Base-by-base conservation (phyloP, 1,140 invertebrate species). In the Chrysopa pallens region DNA sequence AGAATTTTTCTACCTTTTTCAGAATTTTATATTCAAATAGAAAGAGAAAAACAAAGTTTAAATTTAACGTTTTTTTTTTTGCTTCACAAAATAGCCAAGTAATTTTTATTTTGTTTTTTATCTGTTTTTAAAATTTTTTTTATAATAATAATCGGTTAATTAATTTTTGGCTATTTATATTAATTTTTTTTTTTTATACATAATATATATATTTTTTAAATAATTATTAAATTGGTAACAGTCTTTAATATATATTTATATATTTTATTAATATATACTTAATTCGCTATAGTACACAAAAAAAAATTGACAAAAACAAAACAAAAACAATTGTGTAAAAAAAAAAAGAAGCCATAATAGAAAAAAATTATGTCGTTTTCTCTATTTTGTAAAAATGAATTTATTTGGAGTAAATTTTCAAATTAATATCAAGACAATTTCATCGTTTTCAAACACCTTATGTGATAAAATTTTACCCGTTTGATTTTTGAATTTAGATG, bases 171-270 rank as follows among this genome's bases (percentile, higher is more conserved):
- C 31, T 33, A 33, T 33, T 33, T 33, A 33, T 11, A 11, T 11
- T 33, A 33, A 9, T 33, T 23, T 23, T 23, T 23, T 23, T 23
- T 23, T 23, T 23, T 23, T 23, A 23, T 23, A 23, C 17, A 23
- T 23, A 3, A 23, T 23, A 23, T 23, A 23, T n/a, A 23, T 23
- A 3, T 23, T 23, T 23, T 33, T 33, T 33, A 9, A 33, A 33
- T 33, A 33, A 33, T 33, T 33, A 33, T 11, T 33, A 33, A 33
- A 33, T 53, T 56, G 57, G 57, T 62, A 62, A 62, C 59, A 62
- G 60, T 62, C 58, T 61, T 61, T 33, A 33, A 33, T 33, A 23
- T 23, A 23, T 23, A 23, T 23, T 23, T 23, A 23, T 23, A 23
- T 23, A 23, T 23, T 23, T 23, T 23, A 23, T 23, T 23, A n/a